These are phyloP conservation scores for Portunus trituberculatus DNA, from an alignment of 1,140 invertebrate species.

Conservation along the genomic window DNA sequence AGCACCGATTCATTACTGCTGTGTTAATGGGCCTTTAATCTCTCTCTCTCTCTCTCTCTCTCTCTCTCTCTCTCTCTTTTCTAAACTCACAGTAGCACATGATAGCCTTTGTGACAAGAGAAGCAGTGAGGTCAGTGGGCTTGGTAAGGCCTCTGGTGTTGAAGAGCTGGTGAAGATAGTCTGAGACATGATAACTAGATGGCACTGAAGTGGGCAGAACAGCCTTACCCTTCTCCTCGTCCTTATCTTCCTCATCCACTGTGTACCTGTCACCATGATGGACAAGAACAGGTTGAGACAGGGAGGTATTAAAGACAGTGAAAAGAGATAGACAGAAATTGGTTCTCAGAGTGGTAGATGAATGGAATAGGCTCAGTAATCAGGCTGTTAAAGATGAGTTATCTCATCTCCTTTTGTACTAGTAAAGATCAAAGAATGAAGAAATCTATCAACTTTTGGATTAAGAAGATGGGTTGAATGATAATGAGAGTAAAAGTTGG, in stretches of 20 bases:
- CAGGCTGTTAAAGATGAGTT: no score
- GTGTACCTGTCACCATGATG: not conserved
- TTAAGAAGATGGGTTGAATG: not conserved
- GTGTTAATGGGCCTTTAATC: no score
- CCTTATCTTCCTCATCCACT: slow-evolving; percentile 36
- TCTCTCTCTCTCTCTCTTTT: no score
- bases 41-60: no score
- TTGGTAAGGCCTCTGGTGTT: slow-evolving; percentile 44
- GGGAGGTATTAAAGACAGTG: not conserved
- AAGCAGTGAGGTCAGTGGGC: slow-evolving; percentile 55
- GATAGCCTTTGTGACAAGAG: slow-evolving; percentile 57
- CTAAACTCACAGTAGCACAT: slow-evolving; percentile 43
- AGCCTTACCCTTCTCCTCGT: not conserved
- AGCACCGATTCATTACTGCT: no score
- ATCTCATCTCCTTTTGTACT: no score
- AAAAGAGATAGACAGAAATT: not conserved
- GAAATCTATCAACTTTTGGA: no score
- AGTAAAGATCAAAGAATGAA: no score
- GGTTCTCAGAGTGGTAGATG: no score
- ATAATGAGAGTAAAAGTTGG: not conserved
- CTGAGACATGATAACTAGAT: not conserved
- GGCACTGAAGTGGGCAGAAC: not conserved
- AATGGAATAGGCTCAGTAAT: no score
- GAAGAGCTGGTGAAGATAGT: slow-evolving; percentile 57
- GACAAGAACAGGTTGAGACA: not conserved